phyloP scores from a whole-genome alignment of 2,797 vertebrate species.

The Cyprinodon diabolis region DNA sequence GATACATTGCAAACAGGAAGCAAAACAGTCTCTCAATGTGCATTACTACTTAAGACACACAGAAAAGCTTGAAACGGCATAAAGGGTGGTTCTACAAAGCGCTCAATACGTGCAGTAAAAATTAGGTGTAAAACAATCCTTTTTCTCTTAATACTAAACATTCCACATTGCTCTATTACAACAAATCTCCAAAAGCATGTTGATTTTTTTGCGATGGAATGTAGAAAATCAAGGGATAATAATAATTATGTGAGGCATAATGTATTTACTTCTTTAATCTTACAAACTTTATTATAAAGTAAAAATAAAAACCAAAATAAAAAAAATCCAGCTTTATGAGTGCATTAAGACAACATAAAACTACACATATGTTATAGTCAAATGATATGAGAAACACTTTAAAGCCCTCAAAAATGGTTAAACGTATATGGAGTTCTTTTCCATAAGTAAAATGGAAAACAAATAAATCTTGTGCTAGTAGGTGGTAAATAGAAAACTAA shows the following conservation, averaged over 20 bases:
- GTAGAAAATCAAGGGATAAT: neutral
- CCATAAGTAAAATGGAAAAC: neutral
- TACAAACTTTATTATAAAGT: neutral
- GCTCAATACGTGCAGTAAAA: neutral
- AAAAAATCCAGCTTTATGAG: neutral
- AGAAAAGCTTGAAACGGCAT: neutral
- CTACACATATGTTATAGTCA: neutral
- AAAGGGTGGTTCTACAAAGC: neutral
- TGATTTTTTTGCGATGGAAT: neutral
- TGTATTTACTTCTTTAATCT: neutral
- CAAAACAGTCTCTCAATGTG: too few species aligned
- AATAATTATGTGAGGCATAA: neutral
- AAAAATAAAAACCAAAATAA: neutral
- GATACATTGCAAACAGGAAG: neutral
- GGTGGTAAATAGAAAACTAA: constrained; percentile 41
- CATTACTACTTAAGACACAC: too few species aligned
- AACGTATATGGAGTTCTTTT: neutral
- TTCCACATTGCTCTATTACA: neutral
- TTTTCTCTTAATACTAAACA: neutral
- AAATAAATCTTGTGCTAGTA: constrained; percentile 18
- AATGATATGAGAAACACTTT: neutral
- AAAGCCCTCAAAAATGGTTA: neutral
- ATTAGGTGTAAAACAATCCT: too few species aligned
- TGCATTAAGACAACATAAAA: neutral
- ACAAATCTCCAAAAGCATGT: neutral